Evolutionary conservation across 1,140 invertebrate genomes (phyloP), one percentile per base, ranked within the genome.

Genomic region (Lordiphosa mommai): DNA sequence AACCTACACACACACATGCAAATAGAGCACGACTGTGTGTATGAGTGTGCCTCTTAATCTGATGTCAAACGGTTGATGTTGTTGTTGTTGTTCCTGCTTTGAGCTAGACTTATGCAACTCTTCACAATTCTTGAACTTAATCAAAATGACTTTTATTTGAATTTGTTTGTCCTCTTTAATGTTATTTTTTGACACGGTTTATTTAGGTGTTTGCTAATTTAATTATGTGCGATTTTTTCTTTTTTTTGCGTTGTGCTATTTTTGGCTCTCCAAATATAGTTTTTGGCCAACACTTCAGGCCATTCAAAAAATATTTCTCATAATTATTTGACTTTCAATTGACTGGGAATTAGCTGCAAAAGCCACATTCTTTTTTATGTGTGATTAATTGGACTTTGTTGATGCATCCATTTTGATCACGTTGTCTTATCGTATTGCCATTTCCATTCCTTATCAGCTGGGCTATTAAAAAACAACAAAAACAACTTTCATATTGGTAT

Each of bases 91-190:
- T 33, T 38, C 16, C 32, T 41, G 38, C 51, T 52, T 52, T 17
- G n/a, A 67, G 64, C 63, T 67, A 6, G 9, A 7, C 34, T 67
- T 67, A 67, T 67, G 63, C 63, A 67, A 67, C 63, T 58, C 46
- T 40, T 33, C 38, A 41, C 57, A 14, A 56, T 65, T 65, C 61
- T 50, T 49, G 14, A 52, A 13, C 41, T 33, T 17, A 36, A 40
- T 64, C 27, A 51, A 59, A 59, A 44, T 16, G 40, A 34, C 50
- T 66, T 44, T 47, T 10, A 13, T 33, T 7, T 9, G 8, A 47
- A 32, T 47, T 30, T 47, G 44, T 47, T 30, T 32, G 43, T 46
- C 17, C 17, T 43, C 40, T 27, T 33, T 13, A 32, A 10, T n/a
- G n/a, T 47, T 47, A 16, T 13, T 44, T 44, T 44, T 44, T 16